A percentile compares a stretch with the other conserved stretches of the same genome.
Conservation (phyloP, 2,113 vertebrate species). For the Boleophthalmus pectinirostris region DNA sequence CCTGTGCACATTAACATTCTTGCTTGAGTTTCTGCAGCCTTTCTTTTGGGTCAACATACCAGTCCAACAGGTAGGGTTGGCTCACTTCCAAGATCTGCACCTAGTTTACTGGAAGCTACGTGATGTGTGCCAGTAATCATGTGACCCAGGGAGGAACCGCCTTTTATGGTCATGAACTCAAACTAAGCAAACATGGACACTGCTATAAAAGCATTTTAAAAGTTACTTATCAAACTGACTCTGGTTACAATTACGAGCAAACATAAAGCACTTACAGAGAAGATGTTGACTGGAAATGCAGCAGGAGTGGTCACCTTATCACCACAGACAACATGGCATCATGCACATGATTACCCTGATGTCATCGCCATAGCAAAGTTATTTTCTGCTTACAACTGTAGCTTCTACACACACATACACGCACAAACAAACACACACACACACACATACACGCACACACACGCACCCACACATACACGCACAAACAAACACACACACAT, state of each 20-base stretch:
- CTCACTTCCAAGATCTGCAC: constrained; percentile 46
- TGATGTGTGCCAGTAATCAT: constrained; percentile 52
- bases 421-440: too few species aligned
- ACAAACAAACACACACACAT: too few species aligned
- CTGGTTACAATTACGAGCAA: not conserved
- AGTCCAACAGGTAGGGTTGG: constrained; percentile 59
- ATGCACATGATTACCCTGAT: too few species aligned
- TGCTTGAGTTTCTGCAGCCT: not conserved
- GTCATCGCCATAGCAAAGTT: too few species aligned
- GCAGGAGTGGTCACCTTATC: not conserved
- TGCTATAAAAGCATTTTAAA: constrained; percentile 15
- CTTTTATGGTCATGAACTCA: constrained; percentile 51
- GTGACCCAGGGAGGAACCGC: constrained; percentile 16
- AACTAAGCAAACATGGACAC: constrained; percentile 32
- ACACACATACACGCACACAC: too few species aligned
- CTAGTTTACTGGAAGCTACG: constrained; percentile 64
- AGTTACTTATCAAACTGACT: constrained; percentile 41
- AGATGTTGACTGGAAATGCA: not conserved
- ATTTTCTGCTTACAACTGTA: too few species aligned
- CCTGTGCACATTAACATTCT: not conserved
- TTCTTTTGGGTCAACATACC: constrained; percentile 61
- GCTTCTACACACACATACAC: too few species aligned
- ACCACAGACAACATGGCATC: not conserved
- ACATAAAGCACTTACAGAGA: not conserved
- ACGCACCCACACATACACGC: too few species aligned